These are phyloP conservation scores for Drosophila cyrtoloma DNA, from an alignment of 2,888 invertebrate genomes.

Conservation along the genomic window DNA sequence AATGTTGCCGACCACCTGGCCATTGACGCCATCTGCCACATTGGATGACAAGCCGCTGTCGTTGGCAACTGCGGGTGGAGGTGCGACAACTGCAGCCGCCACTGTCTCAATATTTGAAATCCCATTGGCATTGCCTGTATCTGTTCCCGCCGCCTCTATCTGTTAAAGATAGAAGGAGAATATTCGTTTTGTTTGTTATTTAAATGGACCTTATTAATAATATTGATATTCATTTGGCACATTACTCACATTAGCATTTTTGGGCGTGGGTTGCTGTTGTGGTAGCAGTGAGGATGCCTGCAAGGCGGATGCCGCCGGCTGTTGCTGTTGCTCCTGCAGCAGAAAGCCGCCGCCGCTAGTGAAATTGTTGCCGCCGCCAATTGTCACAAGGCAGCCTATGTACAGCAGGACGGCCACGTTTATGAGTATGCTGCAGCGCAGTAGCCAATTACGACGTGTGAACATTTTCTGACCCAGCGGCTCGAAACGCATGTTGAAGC, in stretches of 20 bases:
- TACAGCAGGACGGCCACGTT: slow-evolving; percentile 90
- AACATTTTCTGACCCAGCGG: slow-evolving; percentile 85
- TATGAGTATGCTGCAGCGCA: slow-evolving; percentile 90
- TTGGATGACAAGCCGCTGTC: slow-evolving; percentile 52
- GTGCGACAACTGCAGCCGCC: slow-evolving; percentile 40
- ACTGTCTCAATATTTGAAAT: slow-evolving; percentile 47
- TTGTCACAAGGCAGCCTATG: slow-evolving; percentile 89
- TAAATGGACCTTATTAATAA: background rate
- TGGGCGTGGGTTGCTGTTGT: slow-evolving; percentile 63
- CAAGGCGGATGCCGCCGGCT: slow-evolving; percentile 52
- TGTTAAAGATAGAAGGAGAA: slow-evolving; percentile 18
- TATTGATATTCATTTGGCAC: background rate
- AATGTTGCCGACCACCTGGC: slow-evolving; percentile 76
- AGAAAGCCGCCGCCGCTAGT: slow-evolving; percentile 81
- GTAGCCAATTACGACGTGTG: slow-evolving; percentile 89
- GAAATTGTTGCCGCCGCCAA: slow-evolving; percentile 84
- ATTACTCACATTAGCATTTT: slow-evolving; percentile 64
- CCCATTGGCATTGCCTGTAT: slow-evolving; percentile 36
- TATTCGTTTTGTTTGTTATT: background rate
- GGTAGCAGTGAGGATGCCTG: slow-evolving; percentile 56
- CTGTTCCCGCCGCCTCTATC: slow-evolving; percentile 39
- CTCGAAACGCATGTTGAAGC: slow-evolving; percentile 82
- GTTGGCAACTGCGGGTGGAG: slow-evolving; percentile 40
- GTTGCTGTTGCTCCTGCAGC: slow-evolving; percentile 82
- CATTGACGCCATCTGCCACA: slow-evolving; percentile 34